A percentile compares a stretch with the other conserved stretches of the same genome.
These are phyloP conservation scores for Lathamus discolor DNA, from an alignment of 2,113 vertebrate genomes.

Conservation along the genomic window DNA sequence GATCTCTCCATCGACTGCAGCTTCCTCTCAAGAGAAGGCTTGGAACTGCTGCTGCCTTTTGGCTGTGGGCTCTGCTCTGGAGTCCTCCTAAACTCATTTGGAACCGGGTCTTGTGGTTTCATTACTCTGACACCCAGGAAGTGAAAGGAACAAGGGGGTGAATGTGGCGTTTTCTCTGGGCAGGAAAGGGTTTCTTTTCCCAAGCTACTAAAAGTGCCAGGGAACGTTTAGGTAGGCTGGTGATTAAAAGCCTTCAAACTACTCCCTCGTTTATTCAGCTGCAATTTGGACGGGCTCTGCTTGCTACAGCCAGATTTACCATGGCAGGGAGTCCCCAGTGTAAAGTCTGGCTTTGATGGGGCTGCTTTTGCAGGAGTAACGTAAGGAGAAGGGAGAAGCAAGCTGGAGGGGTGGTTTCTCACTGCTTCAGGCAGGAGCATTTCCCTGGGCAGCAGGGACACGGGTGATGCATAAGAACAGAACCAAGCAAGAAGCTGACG, in stretches of 20 bases:
- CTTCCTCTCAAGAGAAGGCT: background rate
- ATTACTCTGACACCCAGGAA: background rate
- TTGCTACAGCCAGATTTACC: accelerated
- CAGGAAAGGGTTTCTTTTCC: background rate
- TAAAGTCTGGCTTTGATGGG: background rate
- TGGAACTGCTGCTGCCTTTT: background rate
- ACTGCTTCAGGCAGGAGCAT: background rate
- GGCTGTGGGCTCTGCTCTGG: background rate
- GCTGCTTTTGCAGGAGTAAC: background rate
- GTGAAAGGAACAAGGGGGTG: background rate
- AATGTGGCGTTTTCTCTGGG: background rate
- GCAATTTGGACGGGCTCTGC: no score
- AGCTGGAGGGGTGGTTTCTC: background rate
- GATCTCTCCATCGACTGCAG: background rate
- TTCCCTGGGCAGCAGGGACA: background rate
- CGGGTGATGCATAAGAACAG: background rate
- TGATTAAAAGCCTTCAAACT: background rate
- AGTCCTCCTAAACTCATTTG: background rate
- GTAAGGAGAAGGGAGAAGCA: background rate
- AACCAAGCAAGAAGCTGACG: background rate
- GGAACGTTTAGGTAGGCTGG: accelerated
- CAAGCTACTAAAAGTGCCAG: background rate
- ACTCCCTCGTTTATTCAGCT: background rate
- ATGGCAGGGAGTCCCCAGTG: background rate
- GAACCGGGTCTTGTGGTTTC: background rate